These are phyloP conservation scores for Eristalis intricaria DNA, from an alignment of 2,888 invertebrate species.

Conservation along the genomic window DNA sequence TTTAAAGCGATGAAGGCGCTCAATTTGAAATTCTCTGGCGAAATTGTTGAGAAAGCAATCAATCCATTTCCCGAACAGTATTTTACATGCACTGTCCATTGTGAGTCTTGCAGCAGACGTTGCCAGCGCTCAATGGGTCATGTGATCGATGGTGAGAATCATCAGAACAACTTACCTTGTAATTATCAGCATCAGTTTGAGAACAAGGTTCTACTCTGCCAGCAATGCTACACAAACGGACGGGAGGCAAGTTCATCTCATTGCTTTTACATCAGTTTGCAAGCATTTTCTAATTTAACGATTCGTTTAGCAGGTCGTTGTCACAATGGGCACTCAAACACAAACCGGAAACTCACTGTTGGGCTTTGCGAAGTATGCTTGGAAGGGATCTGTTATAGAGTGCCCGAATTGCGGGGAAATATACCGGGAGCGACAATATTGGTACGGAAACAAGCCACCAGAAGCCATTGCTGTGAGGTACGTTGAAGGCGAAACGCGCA, in stretches of 20 bases:
- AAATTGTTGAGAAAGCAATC: conserved; percentile 84
- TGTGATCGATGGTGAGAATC: conserved; percentile 84
- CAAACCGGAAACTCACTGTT: conserved; percentile 84
- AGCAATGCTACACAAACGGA: conserved; percentile 85
- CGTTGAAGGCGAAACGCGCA: conserved; percentile 12
- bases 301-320: conserved; percentile 73
- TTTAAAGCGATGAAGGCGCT: conserved; percentile 87
- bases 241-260: conserved; percentile 78
- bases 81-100: conserved; percentile 88
- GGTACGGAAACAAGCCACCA: conserved; percentile 90
- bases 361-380: conserved; percentile 88
- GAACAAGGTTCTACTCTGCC: conserved; percentile 86
- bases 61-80: conserved; percentile 89
- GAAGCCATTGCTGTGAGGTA: conserved; percentile 85
- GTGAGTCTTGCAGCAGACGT: conserved; percentile 86
- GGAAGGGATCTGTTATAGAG: conserved; percentile 90
- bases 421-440: conserved; percentile 88
- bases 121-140: conserved; percentile 87
- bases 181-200: conserved; percentile 89
- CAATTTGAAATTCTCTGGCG: conserved; percentile 89
- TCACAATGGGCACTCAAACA: conserved; percentile 76
- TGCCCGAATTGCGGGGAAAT: conserved; percentile 85
- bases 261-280: neutral
- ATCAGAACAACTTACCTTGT: conserved; percentile 81
- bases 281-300: neutral